Percentiles rank a stretch among this genome's conserved stretches.
These are phyloP conservation scores for Ovibos moschatus DNA, from an alignment of 2,113 vertebrate species.

Conservation along the genomic window DNA sequence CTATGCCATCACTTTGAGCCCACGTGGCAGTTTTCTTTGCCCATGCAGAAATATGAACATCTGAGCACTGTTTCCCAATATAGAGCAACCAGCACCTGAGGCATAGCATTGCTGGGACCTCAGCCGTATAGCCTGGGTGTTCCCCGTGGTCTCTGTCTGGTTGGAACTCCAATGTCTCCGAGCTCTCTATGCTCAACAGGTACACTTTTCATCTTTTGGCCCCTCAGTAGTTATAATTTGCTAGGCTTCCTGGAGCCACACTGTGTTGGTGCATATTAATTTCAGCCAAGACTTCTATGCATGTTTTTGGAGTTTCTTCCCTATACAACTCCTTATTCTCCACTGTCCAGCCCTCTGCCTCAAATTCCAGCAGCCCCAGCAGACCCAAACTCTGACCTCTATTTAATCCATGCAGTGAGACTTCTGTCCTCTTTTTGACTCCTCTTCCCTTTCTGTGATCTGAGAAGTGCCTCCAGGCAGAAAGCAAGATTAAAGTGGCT, in stretches of 20 bases:
- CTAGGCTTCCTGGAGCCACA: background rate
- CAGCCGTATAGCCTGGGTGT: background rate
- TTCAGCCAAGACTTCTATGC: background rate
- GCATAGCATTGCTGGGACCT: background rate
- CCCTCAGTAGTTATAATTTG: background rate
- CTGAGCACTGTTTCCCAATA: background rate
- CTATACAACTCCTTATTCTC: background rate
- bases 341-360: background rate
- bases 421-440: background rate
- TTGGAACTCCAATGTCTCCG: background rate
- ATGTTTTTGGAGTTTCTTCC: background rate
- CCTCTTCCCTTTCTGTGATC: background rate
- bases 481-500: background rate
- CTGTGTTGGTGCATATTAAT: background rate
- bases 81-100: background rate
- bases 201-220: background rate
- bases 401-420: background rate
- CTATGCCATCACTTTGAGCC: background rate
- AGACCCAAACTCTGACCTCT: background rate
- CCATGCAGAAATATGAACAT: background rate
- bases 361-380: background rate
- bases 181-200: rapidly evolving
- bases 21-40: background rate
- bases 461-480: background rate
- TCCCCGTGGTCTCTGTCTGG: background rate